Evolutionary conservation across 2,888 invertebrate genomes (phyloP).

Genomic region (Caenorhabditis panamensis): DNA sequence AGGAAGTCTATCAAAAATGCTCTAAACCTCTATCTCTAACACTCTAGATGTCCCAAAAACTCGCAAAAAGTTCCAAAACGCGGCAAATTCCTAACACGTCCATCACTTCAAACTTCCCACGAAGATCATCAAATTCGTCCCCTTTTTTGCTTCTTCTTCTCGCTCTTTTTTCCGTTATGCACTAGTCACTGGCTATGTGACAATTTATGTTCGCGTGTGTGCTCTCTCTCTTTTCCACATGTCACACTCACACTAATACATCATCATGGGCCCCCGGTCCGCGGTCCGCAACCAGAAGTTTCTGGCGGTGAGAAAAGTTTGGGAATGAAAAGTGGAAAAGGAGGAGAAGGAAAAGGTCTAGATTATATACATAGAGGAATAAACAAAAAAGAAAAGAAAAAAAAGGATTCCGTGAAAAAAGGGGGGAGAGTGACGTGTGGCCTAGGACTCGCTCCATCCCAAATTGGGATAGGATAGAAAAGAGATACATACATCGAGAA

Average conservation of each 20-base stretch:
- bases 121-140: background rate
- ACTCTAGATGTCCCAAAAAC: too few species aligned
- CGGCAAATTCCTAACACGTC: too few species aligned
- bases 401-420: slow-evolving; percentile 1
- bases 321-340: slow-evolving; percentile 5
- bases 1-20: too few species aligned
- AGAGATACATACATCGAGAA: too few species aligned
- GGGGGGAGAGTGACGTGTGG: background rate
- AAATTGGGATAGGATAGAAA: slow-evolving; percentile 14
- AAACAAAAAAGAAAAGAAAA: slow-evolving; percentile 7
- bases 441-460: background rate
- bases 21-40: too few species aligned
- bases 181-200: slow-evolving; percentile 15
- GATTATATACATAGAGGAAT: background rate
- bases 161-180: background rate
- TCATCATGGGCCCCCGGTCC: slow-evolving; percentile 29
- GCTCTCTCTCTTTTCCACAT: slow-evolving; percentile 10
- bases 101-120: too few species aligned
- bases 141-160: background rate
- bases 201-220: slow-evolving; percentile 57
- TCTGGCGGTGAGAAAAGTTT: slow-evolving; percentile 3
- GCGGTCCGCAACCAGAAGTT: background rate
- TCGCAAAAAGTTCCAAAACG: too few species aligned
- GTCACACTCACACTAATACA: slow-evolving; percentile 47
- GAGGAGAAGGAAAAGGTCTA: slow-evolving; percentile 12